Base-by-base conservation (phyloP, 1,140 invertebrate species). In the Maniola jurtina region DNA sequence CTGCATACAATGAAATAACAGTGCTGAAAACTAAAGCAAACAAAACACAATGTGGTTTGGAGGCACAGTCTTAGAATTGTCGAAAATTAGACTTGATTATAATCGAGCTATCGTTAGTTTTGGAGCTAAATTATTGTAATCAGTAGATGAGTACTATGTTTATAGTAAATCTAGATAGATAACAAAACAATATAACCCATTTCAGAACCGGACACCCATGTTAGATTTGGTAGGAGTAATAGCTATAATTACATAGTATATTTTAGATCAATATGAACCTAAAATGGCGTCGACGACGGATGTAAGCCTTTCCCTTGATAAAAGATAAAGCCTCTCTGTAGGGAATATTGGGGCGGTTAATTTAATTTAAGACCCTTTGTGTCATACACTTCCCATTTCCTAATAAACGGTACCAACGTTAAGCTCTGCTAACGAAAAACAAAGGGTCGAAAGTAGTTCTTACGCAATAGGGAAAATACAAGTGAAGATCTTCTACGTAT, bases 341-440 rank as follows among this genome's bases (percentile, higher is more conserved):
- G 62, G 54, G 62, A 64, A 64, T 64, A 64, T 64, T 54, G 62
- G 34, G n/a, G 33, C 40, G 48, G 16, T 64, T 64, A 64, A 64
- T 64, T 64, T 64, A 64, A 64, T 58, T 59, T 50, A 64, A 64
- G 36, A 61, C 54, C 45, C 45, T 62, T 62, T 61, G 50, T 56
- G 40, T 61, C 34, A 48, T 64, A 64, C 56, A 50, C 63, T 64
- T 57, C 9, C 42, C 15, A 57, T 60, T 65, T 40, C 11, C 11
- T 40, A 66, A 40, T 67, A 67, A 57, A 61, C 33, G 36, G 16
- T 34, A 15, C 42, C 11, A 56, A 48, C 42, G 48, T 33, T 56
- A 61, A 35, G 59, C 59, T 54, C 16, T 11, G 59, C 34, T 48
- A 15, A 35, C 42, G 40, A 67, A 67, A 59, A 48, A 62, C 65